Evolutionary conservation across 2,797 vertebrate genomes (phyloP), one percentile per base, ranked within the genome.

Genomic region (Sciurus vulgaris): DNA sequence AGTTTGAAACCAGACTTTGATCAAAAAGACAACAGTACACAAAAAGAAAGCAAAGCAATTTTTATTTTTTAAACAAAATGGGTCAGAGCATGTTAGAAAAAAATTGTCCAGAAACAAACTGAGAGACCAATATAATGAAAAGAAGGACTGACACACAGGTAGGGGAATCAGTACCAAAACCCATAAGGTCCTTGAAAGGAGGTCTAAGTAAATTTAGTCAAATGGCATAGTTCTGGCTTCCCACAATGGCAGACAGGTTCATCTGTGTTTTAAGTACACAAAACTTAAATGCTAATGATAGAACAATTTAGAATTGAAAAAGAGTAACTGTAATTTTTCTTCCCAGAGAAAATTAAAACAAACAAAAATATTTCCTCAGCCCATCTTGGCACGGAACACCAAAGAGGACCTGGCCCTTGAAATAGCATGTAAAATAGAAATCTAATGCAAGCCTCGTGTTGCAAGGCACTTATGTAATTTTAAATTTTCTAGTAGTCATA

Each of bases 301-400:
- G 79, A 72, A 87, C 65, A 61, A 35, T 61, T 72, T 81, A 72
- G 69, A 95, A 69, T 35, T 93, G 18, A 61, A 84, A 91, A 91
- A 33, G 49, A 93, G 54, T 22, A 78, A 59, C 41, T 86, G 83
- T 79, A 44, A 73, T 89, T 76, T 95, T 3, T 94, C 70, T 91
- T 86, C 83, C 82, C 15, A 44, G 73, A 89, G 49, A 54, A 73
- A 92, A 49, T 69, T 94, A 89, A 44, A 63, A 84, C 26, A 70
- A 56, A 63, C 51, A 28, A 90, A 63, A 90, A 67, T 44, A 49
- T 69, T 61, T 85, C 13, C 33, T 59, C 35, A 81, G 47, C 56
- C 81, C 5, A 22, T 18, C 49, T 70, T 28, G 47, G 3, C 41
- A 20, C 8, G 4, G 38, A 88, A 73, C 11, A n/a, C 67, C 22